These are phyloP conservation scores for Aurelia sp. DNA, from an alignment of 30 jellyfish, hydroid and myxozoan species.

Conservation along the genomic window DNA sequence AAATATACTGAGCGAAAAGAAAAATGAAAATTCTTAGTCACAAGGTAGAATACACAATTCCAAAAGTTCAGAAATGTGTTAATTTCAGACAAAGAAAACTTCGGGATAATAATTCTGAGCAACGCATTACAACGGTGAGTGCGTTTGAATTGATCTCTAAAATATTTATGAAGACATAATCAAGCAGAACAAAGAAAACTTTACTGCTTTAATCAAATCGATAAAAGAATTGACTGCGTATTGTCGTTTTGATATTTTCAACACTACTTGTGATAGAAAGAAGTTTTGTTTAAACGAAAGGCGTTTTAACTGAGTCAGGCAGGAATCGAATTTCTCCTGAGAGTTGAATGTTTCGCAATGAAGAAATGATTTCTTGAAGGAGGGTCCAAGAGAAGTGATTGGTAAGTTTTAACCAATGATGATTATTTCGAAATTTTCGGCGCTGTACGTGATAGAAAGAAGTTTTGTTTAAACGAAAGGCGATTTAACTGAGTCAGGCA, in stretches of 20 bases:
- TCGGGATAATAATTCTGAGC: neutral
- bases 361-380: too few relatives aligned
- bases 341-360: too few relatives aligned
- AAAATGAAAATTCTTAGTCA: too few relatives aligned
- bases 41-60: neutral
- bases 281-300: neutral
- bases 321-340: too few relatives aligned
- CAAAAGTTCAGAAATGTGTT: neutral
- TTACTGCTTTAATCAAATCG: neutral
- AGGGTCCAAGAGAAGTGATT: too few relatives aligned
- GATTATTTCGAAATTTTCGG: too few relatives aligned
- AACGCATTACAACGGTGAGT: neutral
- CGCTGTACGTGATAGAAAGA: too few relatives aligned
- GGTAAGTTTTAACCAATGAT: too few relatives aligned
- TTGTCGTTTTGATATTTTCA: neutral
- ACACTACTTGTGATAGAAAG: neutral
- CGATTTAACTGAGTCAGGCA: too few relatives aligned
- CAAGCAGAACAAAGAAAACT: conserved; percentile 28
- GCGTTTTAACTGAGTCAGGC: neutral
- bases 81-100: neutral
- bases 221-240: neutral
- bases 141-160: conserved; percentile 7
- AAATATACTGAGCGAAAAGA: too few relatives aligned
- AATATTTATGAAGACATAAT: conserved; percentile 21
- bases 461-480: too few relatives aligned